phyloP scores from a whole-genome alignment of 2,888 invertebrate species.

The Lochmaea capreae region DNA sequence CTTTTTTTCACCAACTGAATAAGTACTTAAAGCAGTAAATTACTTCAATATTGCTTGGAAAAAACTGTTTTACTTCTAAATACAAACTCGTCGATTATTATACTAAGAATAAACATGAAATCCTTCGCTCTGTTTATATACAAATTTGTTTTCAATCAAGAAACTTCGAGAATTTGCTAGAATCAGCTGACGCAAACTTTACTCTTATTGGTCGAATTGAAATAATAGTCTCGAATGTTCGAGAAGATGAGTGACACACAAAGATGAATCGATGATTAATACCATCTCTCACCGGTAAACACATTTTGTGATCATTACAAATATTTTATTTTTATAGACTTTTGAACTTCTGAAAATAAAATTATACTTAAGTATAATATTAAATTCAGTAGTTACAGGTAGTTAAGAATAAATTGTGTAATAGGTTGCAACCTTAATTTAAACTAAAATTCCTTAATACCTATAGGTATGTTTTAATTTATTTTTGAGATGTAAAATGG shows the following conservation, averaged over 20 bases:
- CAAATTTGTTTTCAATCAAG: not conserved
- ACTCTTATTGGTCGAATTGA: not conserved
- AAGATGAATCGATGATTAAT: not conserved
- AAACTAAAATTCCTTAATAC: too few relatives aligned
- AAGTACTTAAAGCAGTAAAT: not conserved
- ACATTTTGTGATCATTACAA: too few relatives aligned
- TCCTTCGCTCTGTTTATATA: not conserved
- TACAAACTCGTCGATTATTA: not conserved
- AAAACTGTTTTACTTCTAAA: too few relatives aligned
- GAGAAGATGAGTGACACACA: not conserved
- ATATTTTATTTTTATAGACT: too few relatives aligned
- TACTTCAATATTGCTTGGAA: not conserved
- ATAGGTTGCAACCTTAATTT: too few relatives aligned
- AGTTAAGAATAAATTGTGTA: too few relatives aligned
- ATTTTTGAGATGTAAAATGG: too few relatives aligned
- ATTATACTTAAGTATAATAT: too few relatives aligned
- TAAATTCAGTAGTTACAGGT: too few relatives aligned
- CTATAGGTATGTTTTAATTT: too few relatives aligned
- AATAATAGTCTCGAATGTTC: constrained; percentile 1
- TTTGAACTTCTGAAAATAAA: too few relatives aligned
- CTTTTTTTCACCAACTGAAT: not conserved
- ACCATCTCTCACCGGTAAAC: too few relatives aligned
- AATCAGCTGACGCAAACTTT: not conserved
- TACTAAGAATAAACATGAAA: not conserved
- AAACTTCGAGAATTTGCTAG: not conserved